These are phyloP conservation scores for Dryomyza anilis DNA, from an alignment of 2,888 invertebrate genomes.

Conservation along the genomic window DNA sequence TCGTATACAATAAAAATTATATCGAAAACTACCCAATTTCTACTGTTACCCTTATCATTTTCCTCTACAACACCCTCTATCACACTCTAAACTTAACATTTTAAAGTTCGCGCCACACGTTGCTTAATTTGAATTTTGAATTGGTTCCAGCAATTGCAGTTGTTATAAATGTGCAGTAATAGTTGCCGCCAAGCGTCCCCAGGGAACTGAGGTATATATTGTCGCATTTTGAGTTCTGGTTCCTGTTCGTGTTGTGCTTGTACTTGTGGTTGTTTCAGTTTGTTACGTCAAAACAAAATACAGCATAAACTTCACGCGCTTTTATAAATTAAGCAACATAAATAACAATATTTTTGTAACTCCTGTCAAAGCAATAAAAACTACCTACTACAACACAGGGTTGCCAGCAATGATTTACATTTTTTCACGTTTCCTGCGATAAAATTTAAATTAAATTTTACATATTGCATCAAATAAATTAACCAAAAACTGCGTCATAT, in stretches of 20 bases:
- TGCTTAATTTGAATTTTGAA: constrained; percentile 25
- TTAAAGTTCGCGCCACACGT: not conserved
- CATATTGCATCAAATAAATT: constrained; percentile 33
- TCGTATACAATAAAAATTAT: too few relatives aligned
- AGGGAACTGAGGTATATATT: not conserved
- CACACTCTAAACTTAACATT: too few relatives aligned
- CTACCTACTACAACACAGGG: too few relatives aligned
- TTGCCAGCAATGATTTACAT: constrained; percentile 39
- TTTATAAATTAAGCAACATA: constrained; percentile 18
- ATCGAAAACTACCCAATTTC: too few relatives aligned
- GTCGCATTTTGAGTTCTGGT: not conserved
- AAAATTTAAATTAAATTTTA: constrained; percentile 59
- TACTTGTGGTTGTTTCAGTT: not conserved
- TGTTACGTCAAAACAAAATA: constrained; percentile 8
- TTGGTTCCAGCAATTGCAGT: constrained; percentile 16
- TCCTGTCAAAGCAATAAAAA: not conserved
- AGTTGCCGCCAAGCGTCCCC: not conserved
- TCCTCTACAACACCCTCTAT: too few relatives aligned
- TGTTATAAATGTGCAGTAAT: constrained; percentile 9
- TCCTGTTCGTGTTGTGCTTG: not conserved
- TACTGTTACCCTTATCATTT: not conserved
- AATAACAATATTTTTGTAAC: constrained; percentile 2
- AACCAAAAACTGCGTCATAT: constrained; percentile 20
- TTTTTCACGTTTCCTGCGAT: constrained; percentile 31
- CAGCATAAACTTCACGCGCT: constrained; percentile 19